These are phyloP conservation scores for Alloplasta piceator DNA, from an alignment of 2,888 invertebrate genomes.

Conservation along the genomic window DNA sequence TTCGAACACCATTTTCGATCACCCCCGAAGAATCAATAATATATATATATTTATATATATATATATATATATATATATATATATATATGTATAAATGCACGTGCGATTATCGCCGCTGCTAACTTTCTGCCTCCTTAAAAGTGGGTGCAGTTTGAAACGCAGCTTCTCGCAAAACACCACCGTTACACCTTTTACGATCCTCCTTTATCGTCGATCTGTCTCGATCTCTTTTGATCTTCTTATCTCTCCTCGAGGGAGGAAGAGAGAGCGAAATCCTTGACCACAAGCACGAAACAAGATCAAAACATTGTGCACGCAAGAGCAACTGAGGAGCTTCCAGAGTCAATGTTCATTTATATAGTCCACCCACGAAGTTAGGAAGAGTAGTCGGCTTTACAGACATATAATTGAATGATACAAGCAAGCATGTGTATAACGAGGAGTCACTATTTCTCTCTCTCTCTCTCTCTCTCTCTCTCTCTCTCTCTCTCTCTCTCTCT, in stretches of 20 bases:
- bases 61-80: conserved; percentile 17
- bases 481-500: too few species aligned
- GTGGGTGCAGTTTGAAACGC: background rate
- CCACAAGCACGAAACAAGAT: conserved; percentile 62
- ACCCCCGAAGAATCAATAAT: conserved; percentile 20
- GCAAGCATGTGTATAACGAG: conserved; percentile 67
- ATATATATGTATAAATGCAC: background rate
- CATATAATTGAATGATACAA: conserved; percentile 69
- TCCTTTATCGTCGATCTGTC: conserved; percentile 13
- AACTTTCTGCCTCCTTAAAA: background rate
- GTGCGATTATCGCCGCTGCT: conserved; percentile 21
- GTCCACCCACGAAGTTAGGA: conserved; percentile 68
- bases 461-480: background rate
- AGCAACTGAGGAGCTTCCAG: conserved; percentile 61
- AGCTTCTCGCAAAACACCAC: conserved; percentile 14
- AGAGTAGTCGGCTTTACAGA: conserved; percentile 72
- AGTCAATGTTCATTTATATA: conserved; percentile 65
- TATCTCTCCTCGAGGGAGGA: conserved; percentile 6
- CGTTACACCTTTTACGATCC: conserved; percentile 23
- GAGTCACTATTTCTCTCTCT: too few species aligned
- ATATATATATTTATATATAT: conserved; percentile 14
- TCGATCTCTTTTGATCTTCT: background rate
- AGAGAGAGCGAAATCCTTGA: background rate
- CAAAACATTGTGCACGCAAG: conserved; percentile 69
- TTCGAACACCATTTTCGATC: conserved; percentile 47